A percentile compares a stretch with the other conserved stretches of the same genome.
These are phyloP conservation scores for Heliopora coerulea DNA, from an alignment of 92 coral and sea anemone genomes.

Conservation along the genomic window DNA sequence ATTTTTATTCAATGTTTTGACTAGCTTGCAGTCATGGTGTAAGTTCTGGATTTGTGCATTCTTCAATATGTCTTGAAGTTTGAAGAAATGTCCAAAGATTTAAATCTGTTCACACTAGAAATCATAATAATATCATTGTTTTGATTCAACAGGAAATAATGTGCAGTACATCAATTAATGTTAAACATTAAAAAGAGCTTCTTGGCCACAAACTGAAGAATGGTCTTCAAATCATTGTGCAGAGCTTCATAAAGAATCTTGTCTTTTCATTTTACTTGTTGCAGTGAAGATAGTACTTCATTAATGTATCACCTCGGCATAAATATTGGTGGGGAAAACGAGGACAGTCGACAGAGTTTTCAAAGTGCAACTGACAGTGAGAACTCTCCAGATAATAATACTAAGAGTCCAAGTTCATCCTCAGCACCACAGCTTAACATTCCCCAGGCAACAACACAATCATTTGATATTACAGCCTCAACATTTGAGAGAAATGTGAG, in stretches of 20 bases:
- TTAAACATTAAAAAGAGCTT: no score
- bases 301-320: slow-evolving; percentile 86
- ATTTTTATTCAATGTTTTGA: no score
- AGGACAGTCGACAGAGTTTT: slow-evolving; percentile 66
- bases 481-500: neutral
- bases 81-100: no score
- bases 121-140: no score
- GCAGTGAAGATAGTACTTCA: slow-evolving; percentile 93
- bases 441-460: neutral
- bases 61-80: no score
- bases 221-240: neutral
- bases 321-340: slow-evolving; percentile 83
- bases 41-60: no score
- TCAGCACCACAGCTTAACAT: slow-evolving; percentile 7
- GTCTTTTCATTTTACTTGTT: slow-evolving; percentile 1
- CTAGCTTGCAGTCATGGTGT: no score
- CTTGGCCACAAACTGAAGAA: no score
- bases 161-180: no score
- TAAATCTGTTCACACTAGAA: no score
- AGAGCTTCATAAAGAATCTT: neutral
- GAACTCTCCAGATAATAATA: slow-evolving; percentile 31
- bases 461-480: slow-evolving; percentile 29
- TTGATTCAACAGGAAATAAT: no score
- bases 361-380: slow-evolving; percentile 72
- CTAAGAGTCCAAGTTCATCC: neutral